Conservation (phyloP, 2,888 invertebrate species). For the Drosophila macrospina region DNA sequence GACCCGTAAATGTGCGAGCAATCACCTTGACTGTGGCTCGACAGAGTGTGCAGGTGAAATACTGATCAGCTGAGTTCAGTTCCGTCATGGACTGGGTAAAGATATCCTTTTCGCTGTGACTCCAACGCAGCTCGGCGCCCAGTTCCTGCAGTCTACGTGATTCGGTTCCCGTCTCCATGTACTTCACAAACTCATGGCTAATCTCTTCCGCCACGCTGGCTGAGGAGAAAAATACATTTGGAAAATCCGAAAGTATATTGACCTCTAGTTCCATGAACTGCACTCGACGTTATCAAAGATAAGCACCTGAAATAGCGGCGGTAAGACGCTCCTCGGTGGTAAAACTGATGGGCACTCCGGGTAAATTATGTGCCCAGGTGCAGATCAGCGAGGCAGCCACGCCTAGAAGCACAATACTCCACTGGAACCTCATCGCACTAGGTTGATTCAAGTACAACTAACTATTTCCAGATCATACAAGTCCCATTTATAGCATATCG, state of each 20-base stretch:
- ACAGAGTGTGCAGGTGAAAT: slow-evolving; percentile 80
- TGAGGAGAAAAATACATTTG: slow-evolving; percentile 33
- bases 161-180: slow-evolving; percentile 70
- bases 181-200: slow-evolving; percentile 77
- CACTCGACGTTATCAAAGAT: slow-evolving; percentile 45
- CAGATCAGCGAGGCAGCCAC: slow-evolving; percentile 38
- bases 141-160: slow-evolving; percentile 65
- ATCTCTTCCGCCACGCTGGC: slow-evolving; percentile 77
- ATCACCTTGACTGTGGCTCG: slow-evolving; percentile 76
- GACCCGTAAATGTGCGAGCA: slow-evolving; percentile 85
- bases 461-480: not conserved
- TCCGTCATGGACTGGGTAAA: slow-evolving; percentile 68
- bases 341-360: slow-evolving; percentile 54
- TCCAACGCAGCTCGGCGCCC: slow-evolving; percentile 64
- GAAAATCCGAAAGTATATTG: not conserved
- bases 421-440: slow-evolving; percentile 41
- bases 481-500: slow-evolving; percentile 49
- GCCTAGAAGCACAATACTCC: slow-evolving; percentile 43
- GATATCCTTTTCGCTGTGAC: slow-evolving; percentile 70
- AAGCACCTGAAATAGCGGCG: slow-evolving; percentile 68
- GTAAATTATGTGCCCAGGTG: slow-evolving; percentile 48
- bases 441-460: slow-evolving; percentile 37
- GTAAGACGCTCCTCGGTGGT: slow-evolving; percentile 58
- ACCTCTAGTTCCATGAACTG: slow-evolving; percentile 3
- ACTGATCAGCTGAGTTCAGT: slow-evolving; percentile 69